Conservation (phyloP, 2,113 vertebrate genomes). For the Nipponia nippon region DNA sequence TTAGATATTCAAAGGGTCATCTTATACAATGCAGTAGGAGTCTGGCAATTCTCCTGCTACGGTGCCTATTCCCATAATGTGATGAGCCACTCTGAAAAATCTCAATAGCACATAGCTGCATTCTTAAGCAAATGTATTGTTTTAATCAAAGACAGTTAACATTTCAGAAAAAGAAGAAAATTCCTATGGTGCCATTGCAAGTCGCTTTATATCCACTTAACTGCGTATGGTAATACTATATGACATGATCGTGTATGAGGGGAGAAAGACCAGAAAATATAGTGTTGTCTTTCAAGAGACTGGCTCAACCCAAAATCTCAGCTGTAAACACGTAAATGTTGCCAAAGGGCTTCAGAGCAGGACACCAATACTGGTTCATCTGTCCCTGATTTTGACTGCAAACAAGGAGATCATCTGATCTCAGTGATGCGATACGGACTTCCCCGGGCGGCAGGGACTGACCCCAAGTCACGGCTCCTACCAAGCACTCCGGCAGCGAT, state of each 20-base stretch:
- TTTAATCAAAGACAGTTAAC: background rate
- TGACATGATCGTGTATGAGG: rapidly evolving
- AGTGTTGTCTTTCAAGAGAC: background rate
- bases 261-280: background rate
- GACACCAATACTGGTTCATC: background rate
- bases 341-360: background rate
- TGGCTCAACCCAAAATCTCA: background rate
- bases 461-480: background rate
- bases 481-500: rapidly evolving
- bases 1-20: background rate
- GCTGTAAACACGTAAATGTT: no score
- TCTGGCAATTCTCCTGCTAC: background rate
- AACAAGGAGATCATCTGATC: background rate
- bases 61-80: background rate
- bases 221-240: rapidly evolving
- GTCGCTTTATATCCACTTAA: background rate
- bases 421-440: rapidly evolving
- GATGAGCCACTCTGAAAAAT: background rate
- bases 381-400: background rate
- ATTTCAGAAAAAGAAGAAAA: background rate
- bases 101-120: background rate
- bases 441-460: background rate
- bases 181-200: background rate
- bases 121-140: background rate
- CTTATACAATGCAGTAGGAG: background rate